Evolutionary conservation across 2,113 vertebrate species (phyloP).

Genomic region (Catagonus wagneri): DNA sequence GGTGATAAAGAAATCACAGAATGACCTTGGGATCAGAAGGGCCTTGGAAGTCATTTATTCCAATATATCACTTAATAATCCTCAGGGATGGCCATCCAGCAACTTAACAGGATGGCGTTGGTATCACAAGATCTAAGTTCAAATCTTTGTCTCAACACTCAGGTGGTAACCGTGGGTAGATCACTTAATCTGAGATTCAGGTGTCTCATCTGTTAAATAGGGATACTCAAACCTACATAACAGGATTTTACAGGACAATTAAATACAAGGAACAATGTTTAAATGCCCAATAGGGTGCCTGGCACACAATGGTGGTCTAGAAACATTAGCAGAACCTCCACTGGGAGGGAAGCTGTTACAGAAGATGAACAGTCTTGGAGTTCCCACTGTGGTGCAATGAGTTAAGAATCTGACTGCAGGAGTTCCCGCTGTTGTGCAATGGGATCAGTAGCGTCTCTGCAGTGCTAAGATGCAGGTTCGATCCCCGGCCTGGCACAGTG

Average conservation of each 20-base stretch:
- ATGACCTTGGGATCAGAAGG: background rate
- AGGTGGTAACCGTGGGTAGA: background rate
- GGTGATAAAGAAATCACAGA: background rate
- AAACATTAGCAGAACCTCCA: background rate
- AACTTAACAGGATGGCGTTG: background rate
- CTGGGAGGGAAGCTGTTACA: background rate
- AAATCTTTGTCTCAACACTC: background rate
- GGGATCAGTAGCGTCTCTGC: no score
- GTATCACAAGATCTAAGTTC: background rate
- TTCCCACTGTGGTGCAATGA: no score
- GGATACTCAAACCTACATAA: background rate
- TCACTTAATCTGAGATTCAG: background rate
- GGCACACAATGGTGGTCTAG: background rate
- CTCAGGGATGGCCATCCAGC: background rate
- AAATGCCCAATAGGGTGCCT: background rate
- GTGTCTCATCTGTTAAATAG: background rate
- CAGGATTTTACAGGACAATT: background rate
- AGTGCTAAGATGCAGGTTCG: no score
- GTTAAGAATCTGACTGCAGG: no score
- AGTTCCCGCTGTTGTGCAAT: no score
- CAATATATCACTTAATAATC: background rate
- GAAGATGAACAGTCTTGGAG: no score
- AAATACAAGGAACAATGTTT: background rate
- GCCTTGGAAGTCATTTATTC: background rate
- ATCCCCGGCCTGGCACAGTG: no score